These are phyloP conservation scores for Ctenopoma multispine DNA, from an alignment of 2,797 vertebrate genomes.

Conservation along the genomic window DNA sequence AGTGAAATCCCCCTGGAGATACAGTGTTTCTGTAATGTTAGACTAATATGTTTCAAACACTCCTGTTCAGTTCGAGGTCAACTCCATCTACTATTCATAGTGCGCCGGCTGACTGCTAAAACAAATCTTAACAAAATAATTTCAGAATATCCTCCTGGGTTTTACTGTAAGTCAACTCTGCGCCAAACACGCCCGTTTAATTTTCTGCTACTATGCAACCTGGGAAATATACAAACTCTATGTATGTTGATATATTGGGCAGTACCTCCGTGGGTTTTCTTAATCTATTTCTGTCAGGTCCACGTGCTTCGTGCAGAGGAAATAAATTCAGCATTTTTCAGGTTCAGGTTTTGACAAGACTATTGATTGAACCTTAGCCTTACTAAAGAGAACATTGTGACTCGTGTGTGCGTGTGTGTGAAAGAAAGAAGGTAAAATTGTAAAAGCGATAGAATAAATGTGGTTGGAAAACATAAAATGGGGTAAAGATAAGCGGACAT, in stretches of 20 bases:
- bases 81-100: too few relatives aligned
- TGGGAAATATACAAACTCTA: neutral
- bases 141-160: neutral
- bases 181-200: neutral
- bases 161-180: neutral
- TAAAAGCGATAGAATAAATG: neutral
- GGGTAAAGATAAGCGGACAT: neutral
- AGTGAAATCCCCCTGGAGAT: too few relatives aligned
- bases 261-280: neutral
- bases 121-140: too few relatives aligned
- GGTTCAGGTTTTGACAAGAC: slow-evolving; percentile 33
- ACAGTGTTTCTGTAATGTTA: too few relatives aligned
- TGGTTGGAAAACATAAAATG: neutral
- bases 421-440: neutral
- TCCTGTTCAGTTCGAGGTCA: too few relatives aligned
- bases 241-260: neutral
- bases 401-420: neutral
- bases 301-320: neutral
- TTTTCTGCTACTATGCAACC: neutral
- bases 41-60: too few relatives aligned
- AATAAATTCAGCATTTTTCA: slow-evolving; percentile 3
- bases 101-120: too few relatives aligned
- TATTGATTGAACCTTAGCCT: slow-evolving; percentile 44
- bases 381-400: slow-evolving; percentile 28
- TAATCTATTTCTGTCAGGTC: slow-evolving; percentile 4